These are phyloP conservation scores for Acanthopagrus latus DNA, from an alignment of 2,797 vertebrate species.

Conservation along the genomic window DNA sequence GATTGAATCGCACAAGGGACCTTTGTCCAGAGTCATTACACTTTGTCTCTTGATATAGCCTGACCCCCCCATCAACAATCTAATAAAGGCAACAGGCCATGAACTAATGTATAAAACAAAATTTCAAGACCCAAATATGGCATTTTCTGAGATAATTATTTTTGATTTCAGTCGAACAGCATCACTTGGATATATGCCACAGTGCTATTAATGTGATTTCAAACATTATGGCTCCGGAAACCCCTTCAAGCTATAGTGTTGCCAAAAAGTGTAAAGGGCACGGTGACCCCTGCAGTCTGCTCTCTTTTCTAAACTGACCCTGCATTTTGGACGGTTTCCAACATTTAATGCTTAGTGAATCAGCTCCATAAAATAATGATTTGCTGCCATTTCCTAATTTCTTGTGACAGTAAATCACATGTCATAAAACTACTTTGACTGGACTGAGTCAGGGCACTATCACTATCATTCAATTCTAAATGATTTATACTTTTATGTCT, in stretches of 20 bases:
- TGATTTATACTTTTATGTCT: not conserved
- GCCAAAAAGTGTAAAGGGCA: not conserved
- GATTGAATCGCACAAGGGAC: not conserved
- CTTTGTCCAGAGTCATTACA: not conserved
- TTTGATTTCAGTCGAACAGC: not conserved
- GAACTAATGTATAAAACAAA: not conserved
- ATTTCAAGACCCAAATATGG: not conserved
- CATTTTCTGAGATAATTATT: not conserved
- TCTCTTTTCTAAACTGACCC: not conserved
- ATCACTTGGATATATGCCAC: not conserved
- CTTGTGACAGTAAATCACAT: not conserved
- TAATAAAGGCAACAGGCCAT: not conserved
- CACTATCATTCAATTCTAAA: not conserved
- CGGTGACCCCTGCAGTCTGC: not conserved
- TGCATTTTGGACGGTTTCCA: not conserved
- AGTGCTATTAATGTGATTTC: not conserved
- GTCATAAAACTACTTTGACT: not conserved
- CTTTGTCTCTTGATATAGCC: not conserved
- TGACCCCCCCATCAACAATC: not conserved
- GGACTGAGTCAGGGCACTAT: not conserved
- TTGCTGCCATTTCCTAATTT: not conserved
- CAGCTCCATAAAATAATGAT: constrained; percentile 2
- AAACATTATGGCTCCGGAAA: not conserved
- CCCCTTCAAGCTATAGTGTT: not conserved
- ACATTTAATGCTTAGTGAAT: not conserved